Percentiles rank a stretch among this genome's conserved stretches.
Conservation (phyloP, 2,113 vertebrate genomes). For the Uropsilus gracilis region DNA sequence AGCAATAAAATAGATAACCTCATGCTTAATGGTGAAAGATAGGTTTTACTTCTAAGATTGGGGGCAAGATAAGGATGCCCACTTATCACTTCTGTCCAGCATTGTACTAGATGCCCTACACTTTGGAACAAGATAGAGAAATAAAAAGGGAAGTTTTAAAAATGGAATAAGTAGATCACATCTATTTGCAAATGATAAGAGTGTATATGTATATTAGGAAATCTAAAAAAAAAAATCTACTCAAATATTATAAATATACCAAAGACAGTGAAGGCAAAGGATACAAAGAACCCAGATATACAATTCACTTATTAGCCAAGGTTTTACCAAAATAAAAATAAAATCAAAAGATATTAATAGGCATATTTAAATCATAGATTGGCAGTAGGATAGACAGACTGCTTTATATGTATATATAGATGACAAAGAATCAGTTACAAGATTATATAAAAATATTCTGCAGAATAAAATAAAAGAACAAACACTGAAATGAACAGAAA, state of each 20-base stretch:
- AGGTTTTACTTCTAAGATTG: not conserved
- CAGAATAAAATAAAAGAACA: constrained; percentile 26
- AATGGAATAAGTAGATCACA: not conserved
- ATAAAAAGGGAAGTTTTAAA: not conserved
- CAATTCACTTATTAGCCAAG: not conserved
- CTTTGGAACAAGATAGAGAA: not conserved
- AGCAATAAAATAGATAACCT: not conserved
- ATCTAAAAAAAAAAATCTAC: not conserved
- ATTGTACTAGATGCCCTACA: not conserved
- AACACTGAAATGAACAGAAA: not conserved
- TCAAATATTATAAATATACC: constrained; percentile 12
- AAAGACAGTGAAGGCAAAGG: not conserved
- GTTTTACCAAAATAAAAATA: not conserved
- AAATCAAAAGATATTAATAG: not conserved
- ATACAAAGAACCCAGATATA: not conserved
- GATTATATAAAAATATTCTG: not conserved
- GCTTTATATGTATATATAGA: not conserved
- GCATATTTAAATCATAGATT: not conserved
- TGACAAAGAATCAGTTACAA: not conserved
- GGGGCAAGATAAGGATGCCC: not conserved
- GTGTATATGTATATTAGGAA: not conserved
- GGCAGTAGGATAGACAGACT: not conserved
- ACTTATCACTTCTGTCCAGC: not conserved
- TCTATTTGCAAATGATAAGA: not conserved
- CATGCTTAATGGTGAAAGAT: not conserved